Percentiles rank a stretch among this genome's conserved stretches.
These are phyloP conservation scores for Cyrtonyx montezumae DNA, from an alignment of 2,113 vertebrate genomes.

Conservation along the genomic window DNA sequence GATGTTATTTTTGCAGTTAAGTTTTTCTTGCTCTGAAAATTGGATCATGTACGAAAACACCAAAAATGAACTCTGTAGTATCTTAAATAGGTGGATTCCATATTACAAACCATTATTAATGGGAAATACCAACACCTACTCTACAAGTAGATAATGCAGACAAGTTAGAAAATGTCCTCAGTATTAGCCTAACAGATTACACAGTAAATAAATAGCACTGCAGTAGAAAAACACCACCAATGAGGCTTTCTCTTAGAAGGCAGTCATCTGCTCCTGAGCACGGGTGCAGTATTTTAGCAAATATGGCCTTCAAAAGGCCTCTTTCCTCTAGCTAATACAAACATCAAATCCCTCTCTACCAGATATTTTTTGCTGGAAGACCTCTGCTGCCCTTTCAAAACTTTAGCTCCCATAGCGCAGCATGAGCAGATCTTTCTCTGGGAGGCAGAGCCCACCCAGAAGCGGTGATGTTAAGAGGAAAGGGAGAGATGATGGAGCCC, in stretches of 20 bases:
- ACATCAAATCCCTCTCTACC: neutral
- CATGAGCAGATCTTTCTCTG: neutral
- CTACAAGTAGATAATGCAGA: neutral
- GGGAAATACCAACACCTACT: neutral
- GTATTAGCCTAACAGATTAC: slow-evolving; percentile 32
- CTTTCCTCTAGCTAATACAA: slow-evolving; percentile 15
- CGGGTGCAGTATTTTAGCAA: neutral
- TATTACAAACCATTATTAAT: neutral
- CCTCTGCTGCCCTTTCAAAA: neutral
- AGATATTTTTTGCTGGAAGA: neutral
- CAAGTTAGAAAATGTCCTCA: neutral
- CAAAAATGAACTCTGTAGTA: neutral
- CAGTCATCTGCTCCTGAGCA: slow-evolving; percentile 16
- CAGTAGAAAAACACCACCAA: slow-evolving; percentile 16
- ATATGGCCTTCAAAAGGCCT: slow-evolving; percentile 23
- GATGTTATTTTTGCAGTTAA: neutral
- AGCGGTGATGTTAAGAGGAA: neutral
- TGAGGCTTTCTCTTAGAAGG: slow-evolving; percentile 1
- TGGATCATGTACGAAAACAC: neutral
- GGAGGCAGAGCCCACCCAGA: fast-evolving
- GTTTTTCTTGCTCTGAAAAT: neutral
- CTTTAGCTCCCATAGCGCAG: neutral
- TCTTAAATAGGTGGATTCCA: slow-evolving; percentile 10
- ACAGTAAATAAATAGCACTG: slow-evolving; percentile 3
- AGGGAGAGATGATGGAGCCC: neutral